These are phyloP conservation scores for Microctonus hyperodae DNA, from an alignment of 2,888 invertebrate species.

Conservation along the genomic window DNA sequence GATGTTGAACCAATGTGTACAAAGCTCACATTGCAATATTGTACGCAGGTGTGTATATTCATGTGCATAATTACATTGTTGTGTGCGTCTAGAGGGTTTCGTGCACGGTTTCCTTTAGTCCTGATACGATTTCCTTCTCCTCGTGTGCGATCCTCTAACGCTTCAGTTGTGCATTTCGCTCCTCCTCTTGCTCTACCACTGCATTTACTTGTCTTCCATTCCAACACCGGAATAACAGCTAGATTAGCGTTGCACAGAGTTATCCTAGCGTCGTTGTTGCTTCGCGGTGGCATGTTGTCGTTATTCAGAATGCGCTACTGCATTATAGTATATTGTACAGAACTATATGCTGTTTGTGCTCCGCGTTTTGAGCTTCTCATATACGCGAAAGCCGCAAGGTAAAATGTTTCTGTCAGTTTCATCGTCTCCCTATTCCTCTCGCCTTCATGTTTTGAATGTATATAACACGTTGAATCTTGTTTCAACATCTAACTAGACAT, in stretches of 20 bases:
- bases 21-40: background rate
- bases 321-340: background rate
- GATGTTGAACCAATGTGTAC: background rate
- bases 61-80: background rate
- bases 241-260: constrained; percentile 18
- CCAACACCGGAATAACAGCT: constrained; percentile 12
- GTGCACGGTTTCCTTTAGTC: background rate
- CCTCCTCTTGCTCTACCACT: background rate
- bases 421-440: background rate
- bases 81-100: constrained; percentile 3
- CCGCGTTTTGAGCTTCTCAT: background rate
- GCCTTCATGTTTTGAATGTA: background rate
- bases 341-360: background rate
- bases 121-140: background rate
- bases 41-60: background rate
- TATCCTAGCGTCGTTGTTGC: constrained; percentile 15
- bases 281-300: constrained; percentile 10
- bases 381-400: constrained; percentile 1
- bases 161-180: background rate
- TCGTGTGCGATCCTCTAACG: background rate
- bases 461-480: constrained; percentile 2
- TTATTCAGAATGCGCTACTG: background rate
- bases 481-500: background rate
- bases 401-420: background rate
- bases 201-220: constrained; percentile 19